Conservation (phyloP, 2,888 invertebrate species). For the Odontomyia ornata region DNA sequence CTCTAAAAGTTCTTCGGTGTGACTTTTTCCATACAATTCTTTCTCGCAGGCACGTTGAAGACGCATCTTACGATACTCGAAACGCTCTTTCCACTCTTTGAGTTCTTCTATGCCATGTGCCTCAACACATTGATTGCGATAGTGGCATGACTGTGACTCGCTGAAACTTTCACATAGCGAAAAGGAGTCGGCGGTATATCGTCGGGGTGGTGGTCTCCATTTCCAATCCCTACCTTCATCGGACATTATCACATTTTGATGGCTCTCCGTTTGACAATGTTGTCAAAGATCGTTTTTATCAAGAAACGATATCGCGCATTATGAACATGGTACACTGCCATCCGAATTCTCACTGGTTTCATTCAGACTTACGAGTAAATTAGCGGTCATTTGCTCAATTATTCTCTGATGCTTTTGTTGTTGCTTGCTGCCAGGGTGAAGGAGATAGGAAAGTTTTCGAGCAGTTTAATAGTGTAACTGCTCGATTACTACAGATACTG, state of each 20-base stretch:
- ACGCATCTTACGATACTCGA: slow-evolving; percentile 73
- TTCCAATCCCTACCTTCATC: slow-evolving; percentile 71
- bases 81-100: slow-evolving; percentile 77
- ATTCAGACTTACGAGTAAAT: too few species aligned
- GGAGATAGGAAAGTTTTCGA: too few species aligned
- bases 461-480: too few species aligned
- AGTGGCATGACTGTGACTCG: too few species aligned
- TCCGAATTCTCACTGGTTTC: too few species aligned
- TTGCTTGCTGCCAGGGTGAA: too few species aligned
- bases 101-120: slow-evolving; percentile 78
- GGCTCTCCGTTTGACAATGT: slow-evolving; percentile 71
- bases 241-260: slow-evolving; percentile 74
- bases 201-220: too few species aligned
- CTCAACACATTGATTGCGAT: slow-evolving; percentile 77
- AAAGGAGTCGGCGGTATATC: too few species aligned
- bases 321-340: slow-evolving; percentile 66
- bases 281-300: slow-evolving; percentile 67
- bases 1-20: slow-evolving; percentile 72
- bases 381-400: too few species aligned
- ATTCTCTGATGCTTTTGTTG: too few species aligned
- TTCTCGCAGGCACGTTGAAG: slow-evolving; percentile 73
- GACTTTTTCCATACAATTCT: slow-evolving; percentile 70
- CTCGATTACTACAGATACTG: too few species aligned
- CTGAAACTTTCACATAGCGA: too few species aligned
- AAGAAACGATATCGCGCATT: slow-evolving; percentile 68